Evolutionary conservation across 1,140 invertebrate genomes (phyloP), one percentile per base, ranked within the genome.

Genomic region (Penaeus chinensis): DNA sequence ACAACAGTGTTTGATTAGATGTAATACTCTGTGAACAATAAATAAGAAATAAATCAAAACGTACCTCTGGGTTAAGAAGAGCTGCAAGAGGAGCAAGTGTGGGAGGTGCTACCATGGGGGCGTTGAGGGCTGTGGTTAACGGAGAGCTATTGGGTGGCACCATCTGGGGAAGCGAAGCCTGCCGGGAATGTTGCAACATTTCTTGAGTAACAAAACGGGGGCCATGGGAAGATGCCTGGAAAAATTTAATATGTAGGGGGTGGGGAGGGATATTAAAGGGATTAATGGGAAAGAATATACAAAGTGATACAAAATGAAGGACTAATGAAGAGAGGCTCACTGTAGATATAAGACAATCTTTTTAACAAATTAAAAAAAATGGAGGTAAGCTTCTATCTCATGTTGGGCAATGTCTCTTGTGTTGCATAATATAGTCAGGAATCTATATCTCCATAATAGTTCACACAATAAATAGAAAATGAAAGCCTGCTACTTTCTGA

Each of bases 61-160:
- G 83, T 79, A 90, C 88, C 61, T 85, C 83, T 76, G 90, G 88
- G 63, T 71, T 86, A 24, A 90, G 89, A 13, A 89, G 85, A 32
- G 90, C 89, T 63, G 89, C 85, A 62, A 89, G 84, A 24, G 88
- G 89, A 32, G 89, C 87, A 20, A 90, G 87, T n/a, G 85, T 87
- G 24, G 87, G 82, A 10, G 87, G 87, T 16, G 87, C 84, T 42
- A 86, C 85, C 24, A 90, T 69, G 22, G 89, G 87, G 11, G 89
- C 89, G 47, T 88, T 90, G 71, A 90, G 84, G 54, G 88, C 89
- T 27, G 89, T 89, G 20, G 89, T 89, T 22, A 89, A 82, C 3
- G 78, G 83, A 47, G 85, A 85, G 60, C 54, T 84, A 76, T 54
- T 87, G 65, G 74, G 86, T 32, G 61, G 66, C 27, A 80, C 69